phyloP scores from a whole-genome alignment of 2,797 vertebrate genomes.

The Danio tinwini region DNA sequence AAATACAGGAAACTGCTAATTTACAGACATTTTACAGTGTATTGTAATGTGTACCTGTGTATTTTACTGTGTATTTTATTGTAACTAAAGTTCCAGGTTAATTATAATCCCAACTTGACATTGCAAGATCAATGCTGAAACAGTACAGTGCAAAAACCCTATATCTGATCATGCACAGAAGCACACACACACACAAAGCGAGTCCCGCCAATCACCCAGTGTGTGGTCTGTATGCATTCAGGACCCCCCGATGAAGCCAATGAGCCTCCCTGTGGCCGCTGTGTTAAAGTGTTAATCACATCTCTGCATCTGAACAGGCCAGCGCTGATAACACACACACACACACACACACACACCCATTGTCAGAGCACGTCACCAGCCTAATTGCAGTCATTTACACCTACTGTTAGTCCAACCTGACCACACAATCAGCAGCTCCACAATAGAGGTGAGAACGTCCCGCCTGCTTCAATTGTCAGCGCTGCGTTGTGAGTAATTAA shows the following conservation, averaged over 20 bases:
- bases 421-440: conserved; percentile 72
- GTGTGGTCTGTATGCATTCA: conserved; percentile 78
- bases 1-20: too few species aligned
- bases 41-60: too few species aligned
- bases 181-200: conserved; percentile 61
- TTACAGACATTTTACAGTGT: too few species aligned
- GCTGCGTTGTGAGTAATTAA: conserved; percentile 78
- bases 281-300: conserved; percentile 83
- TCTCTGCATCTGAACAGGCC: conserved; percentile 74
- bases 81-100: too few species aligned
- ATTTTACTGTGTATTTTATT: too few species aligned
- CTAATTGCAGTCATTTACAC: conserved; percentile 76
- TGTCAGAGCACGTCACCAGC: conserved; percentile 74
- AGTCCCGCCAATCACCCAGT: conserved; percentile 84
- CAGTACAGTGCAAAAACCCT: too few species aligned
- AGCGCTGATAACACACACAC: conserved; percentile 15
- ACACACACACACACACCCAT: conserved; percentile 62
- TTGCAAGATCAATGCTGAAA: too few species aligned
- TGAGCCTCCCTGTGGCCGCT: conserved; percentile 81
- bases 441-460: conserved; percentile 64
- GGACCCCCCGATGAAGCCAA: conserved; percentile 80
- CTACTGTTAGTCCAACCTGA: conserved; percentile 74
- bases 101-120: too few species aligned
- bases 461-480: conserved; percentile 75
- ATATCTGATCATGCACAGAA: neutral